Evolutionary conservation across 2,797 vertebrate genomes (phyloP), one percentile per base, ranked within the genome.

Genomic region (Antrozous pallidus): DNA sequence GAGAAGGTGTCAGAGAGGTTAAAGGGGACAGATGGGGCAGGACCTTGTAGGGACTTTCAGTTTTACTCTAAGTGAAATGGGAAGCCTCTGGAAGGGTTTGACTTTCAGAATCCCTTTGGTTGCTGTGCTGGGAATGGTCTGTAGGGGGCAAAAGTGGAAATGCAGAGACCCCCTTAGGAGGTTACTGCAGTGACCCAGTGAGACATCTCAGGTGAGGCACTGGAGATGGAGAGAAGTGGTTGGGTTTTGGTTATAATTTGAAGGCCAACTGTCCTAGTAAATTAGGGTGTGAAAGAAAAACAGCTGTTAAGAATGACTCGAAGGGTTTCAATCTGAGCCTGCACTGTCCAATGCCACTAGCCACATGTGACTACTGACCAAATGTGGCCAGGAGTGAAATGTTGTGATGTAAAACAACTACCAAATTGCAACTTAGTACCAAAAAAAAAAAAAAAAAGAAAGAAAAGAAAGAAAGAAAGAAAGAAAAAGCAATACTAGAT

Each of bases 221-320:
- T 14, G 3, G 38, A 63, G 38, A 38, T 56, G 93, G 33, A 74
- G 49, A 80, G 31, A 82, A 42, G 24, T 51, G 79, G 58, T 28
- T 95, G 70, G 26, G 31, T 56, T 77, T 87, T 13, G 70, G 47
- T 75, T 95, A 20, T 26, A 49, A 73, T 61, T 88, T 96, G 74
- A 96, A 89, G 65, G 51, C 24, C 40, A 89, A 80, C 63, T 82
- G 36, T 87, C n/a, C 45, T 65, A 63, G 63, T 47, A 67, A 45
- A 18, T 56, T 84, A 70, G 28, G 14, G 8, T 92, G 5, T 92
- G 65, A 69, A 54, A 86, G 63, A 31, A 84, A 79, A 83, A 84
- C 4, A 77, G 42, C 36, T 63, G 77, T 61, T 40, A 69, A 42
- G 31, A 58, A 74, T 38, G 42, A 40, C 17, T 61, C 80, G 5